Conservation (phyloP, 2,797 vertebrate species). For the Molothrus aeneus region DNA sequence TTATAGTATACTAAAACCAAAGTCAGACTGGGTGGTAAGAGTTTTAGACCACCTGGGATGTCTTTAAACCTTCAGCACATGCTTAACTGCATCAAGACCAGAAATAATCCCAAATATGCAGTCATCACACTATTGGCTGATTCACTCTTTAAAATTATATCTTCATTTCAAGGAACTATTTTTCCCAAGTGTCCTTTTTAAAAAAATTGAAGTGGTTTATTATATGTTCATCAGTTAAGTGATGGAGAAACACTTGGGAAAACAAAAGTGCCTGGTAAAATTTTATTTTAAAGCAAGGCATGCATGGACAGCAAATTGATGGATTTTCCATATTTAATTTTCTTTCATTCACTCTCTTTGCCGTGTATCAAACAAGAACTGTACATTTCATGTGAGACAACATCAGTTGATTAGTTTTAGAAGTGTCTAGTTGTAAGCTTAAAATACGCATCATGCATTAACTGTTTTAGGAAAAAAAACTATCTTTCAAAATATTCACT, state of each 20-base stretch:
- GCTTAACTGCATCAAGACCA: slow-evolving; percentile 14
- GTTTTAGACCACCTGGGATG: slow-evolving; percentile 44
- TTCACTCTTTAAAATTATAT: not conserved
- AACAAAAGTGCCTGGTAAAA: not conserved
- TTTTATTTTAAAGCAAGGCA: not conserved
- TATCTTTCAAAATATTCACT: not conserved
- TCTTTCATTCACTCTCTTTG: not conserved
- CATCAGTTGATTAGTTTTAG: not conserved
- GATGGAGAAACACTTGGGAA: not conserved
- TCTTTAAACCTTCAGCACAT: slow-evolving; percentile 47
- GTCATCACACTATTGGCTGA: slow-evolving; percentile 10
- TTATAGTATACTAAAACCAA: slow-evolving; percentile 36
- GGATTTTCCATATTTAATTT: not conserved
- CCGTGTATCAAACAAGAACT: not conserved
- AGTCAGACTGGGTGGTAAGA: slow-evolving; percentile 31
- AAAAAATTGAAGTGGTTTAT: not conserved
- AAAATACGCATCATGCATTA: not conserved
- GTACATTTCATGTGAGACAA: fast-evolving
- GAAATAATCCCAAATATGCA: slow-evolving; percentile 9
- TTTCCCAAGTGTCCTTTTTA: not conserved
- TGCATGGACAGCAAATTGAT: not conserved
- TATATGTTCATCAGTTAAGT: not conserved
- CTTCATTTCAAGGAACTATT: not conserved
- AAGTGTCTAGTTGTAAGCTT: not conserved
- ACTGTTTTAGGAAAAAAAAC: not conserved